A percentile compares a stretch with the other conserved stretches of the same genome.
phyloP scores from a whole-genome alignment of 2,113 vertebrate genomes.

The Hemiprocne comata region DNA sequence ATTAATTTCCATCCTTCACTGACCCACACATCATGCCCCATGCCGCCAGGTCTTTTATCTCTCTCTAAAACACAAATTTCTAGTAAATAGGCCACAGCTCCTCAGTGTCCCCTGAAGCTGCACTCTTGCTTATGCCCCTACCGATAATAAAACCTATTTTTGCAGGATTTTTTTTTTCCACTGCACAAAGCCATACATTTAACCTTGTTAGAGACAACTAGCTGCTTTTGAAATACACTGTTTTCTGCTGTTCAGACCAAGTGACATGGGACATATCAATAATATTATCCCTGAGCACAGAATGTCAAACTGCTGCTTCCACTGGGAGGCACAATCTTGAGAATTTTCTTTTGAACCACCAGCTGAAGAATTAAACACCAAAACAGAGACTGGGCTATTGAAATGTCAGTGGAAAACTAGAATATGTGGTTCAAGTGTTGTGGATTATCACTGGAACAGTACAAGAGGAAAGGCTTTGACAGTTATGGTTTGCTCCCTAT shows the following conservation, averaged over 20 bases:
- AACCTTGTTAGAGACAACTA: background rate
- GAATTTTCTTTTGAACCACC: background rate
- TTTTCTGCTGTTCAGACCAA: background rate
- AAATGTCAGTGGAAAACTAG: background rate
- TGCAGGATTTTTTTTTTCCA: background rate
- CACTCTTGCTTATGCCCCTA: background rate
- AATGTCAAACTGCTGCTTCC: background rate
- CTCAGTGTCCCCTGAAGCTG: background rate
- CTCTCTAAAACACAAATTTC: background rate
- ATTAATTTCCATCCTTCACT: background rate
- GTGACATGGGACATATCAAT: rapidly evolving
- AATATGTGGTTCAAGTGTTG: background rate
- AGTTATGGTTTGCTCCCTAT: background rate
- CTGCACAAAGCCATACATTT: background rate
- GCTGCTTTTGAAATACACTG: background rate
- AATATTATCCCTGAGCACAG: rapidly evolving
- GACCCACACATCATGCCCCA: background rate
- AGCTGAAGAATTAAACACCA: background rate
- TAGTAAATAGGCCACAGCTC: background rate
- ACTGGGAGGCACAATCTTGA: background rate
- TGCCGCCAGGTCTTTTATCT: background rate
- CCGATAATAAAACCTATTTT: background rate
- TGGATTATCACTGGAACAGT: background rate
- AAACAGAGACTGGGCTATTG: background rate
- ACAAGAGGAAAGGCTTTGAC: background rate